These are phyloP conservation scores for Cotesia vestalis DNA, from an alignment of 1,140 invertebrate genomes.

Conservation along the genomic window DNA sequence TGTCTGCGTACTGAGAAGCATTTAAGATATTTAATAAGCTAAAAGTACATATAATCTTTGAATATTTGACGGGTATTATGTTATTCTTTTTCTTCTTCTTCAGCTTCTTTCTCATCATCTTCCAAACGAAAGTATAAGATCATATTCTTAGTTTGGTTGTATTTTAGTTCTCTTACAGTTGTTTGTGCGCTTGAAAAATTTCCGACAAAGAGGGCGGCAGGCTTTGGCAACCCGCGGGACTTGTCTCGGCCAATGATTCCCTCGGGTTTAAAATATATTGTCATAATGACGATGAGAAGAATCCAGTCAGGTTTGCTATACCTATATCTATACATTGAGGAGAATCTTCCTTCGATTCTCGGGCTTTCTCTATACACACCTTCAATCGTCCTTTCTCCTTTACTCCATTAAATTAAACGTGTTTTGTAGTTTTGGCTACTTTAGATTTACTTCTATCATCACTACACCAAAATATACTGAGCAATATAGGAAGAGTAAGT, in stretches of 20 bases:
- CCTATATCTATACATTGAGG: no score
- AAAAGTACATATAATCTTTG: neutral
- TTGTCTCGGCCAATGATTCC: constrained; percentile 53
- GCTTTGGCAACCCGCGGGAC: constrained; percentile 54
- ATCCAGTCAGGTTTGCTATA: constrained; percentile 28
- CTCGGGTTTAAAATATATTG: constrained; percentile 43
- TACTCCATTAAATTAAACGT: no score
- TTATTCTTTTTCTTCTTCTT: neutral
- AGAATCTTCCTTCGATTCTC: neutral
- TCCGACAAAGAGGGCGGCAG: constrained; percentile 60
- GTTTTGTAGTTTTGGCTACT: neutral
- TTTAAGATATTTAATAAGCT: neutral
- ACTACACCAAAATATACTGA: no score
- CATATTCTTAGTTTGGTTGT: constrained; percentile 15
- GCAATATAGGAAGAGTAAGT: no score
- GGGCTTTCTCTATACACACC: neutral
- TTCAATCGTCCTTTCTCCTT: neutral
- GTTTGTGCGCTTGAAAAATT: constrained; percentile 56
- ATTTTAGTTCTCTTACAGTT: constrained; percentile 29
- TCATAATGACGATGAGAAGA: constrained; percentile 47
- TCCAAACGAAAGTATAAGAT: neutral
- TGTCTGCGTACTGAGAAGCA: neutral
- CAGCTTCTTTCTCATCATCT: constrained; percentile 7
- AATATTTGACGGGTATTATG: no score
- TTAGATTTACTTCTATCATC: neutral